Percentiles rank a stretch among this genome's conserved stretches.
Evolutionary conservation across 2,888 invertebrate genomes (phyloP).

Genomic region (Drosophila cyrtoloma): DNA sequence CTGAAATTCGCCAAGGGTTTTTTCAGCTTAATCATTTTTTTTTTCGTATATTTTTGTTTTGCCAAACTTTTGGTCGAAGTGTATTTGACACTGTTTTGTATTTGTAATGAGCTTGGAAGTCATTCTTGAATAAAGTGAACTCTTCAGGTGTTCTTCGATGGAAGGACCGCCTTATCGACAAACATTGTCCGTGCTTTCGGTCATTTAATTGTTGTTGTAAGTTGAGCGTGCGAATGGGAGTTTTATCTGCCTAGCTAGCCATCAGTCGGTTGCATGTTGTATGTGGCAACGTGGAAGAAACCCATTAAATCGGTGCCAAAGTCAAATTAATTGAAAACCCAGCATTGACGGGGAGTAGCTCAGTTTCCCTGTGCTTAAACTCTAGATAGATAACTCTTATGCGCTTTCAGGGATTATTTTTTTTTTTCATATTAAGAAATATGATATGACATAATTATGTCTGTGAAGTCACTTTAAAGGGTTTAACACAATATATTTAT

Average conservation of each 20-base stretch:
- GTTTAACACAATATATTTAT: neutral
- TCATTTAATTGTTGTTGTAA: slow-evolving; percentile 25
- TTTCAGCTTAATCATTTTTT: neutral
- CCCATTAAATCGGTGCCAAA: slow-evolving; percentile 37
- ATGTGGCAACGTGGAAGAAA: slow-evolving; percentile 18
- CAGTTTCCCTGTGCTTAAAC: neutral
- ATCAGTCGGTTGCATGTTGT: slow-evolving; percentile 11
- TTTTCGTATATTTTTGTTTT: neutral
- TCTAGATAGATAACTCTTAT: neutral
- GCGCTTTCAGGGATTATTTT: neutral
- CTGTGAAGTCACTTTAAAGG: neutral
- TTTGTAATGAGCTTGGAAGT: neutral
- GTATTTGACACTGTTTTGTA: neutral
- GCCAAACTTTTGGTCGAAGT: neutral
- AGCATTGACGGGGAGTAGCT: neutral
- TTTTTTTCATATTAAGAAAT: neutral
- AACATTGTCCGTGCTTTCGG: slow-evolving; percentile 29
- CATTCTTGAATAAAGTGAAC: neutral
- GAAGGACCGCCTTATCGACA: neutral
- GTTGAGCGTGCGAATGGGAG: slow-evolving; percentile 45
- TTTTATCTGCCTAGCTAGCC: slow-evolving; percentile 2
- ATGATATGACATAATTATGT: neutral
- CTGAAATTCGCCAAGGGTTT: slow-evolving; percentile 43
- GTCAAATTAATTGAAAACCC: slow-evolving; percentile 7
- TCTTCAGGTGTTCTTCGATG: neutral